Evolutionary conservation across 2,797 vertebrate species (phyloP).

Genomic region (Crypturellus tataupa): DNA sequence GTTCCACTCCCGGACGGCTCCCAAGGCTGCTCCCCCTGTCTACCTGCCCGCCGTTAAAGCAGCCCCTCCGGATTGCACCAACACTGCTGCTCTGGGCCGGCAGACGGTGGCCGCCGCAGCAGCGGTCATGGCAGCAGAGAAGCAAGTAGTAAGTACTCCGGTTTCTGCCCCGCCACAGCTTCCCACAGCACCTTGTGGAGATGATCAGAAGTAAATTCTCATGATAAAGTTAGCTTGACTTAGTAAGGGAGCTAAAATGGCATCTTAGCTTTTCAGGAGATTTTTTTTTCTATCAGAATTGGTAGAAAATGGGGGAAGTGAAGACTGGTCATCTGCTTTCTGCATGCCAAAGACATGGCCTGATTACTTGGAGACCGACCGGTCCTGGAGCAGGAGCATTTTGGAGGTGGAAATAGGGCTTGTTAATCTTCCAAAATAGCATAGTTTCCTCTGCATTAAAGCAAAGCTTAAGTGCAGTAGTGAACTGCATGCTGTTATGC

Average conservation of each 20-base stretch:
- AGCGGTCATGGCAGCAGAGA: constrained; percentile 85
- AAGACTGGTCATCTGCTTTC: background rate
- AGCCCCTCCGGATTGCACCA: constrained; percentile 93
- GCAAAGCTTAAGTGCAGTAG: background rate
- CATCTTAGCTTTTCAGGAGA: background rate
- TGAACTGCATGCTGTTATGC: background rate
- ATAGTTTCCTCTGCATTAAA: background rate
- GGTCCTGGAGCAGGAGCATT: background rate
- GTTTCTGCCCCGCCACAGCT: accelerated
- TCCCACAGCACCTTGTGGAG: background rate
- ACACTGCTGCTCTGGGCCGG: constrained; percentile 84
- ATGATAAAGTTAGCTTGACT: background rate
- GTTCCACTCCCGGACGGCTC: constrained; percentile 86
- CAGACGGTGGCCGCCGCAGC: constrained; percentile 74
- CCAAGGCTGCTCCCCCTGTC: constrained; percentile 87
- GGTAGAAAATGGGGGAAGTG: background rate
- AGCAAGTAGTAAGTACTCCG: constrained; percentile 88
- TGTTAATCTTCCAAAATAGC: background rate
- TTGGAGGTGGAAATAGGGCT: background rate
- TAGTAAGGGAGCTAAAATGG: background rate
- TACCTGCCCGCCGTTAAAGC: constrained; percentile 88
- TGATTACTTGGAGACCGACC: background rate
- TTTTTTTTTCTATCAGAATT: background rate
- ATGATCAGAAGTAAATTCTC: background rate
- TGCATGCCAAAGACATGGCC: background rate